phyloP scores from a whole-genome alignment of 2,113 vertebrate species.

The Cathartes aura region DNA sequence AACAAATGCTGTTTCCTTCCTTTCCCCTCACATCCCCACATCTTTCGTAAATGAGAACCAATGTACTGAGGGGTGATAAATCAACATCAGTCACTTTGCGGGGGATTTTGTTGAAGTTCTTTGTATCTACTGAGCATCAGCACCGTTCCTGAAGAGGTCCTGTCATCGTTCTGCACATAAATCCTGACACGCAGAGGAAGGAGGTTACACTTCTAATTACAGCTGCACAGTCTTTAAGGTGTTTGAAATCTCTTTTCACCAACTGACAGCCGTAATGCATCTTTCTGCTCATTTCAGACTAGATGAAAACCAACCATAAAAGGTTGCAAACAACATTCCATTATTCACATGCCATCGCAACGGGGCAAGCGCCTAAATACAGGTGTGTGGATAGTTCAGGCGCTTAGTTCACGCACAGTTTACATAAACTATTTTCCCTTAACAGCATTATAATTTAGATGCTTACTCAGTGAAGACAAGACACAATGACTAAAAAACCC shows the following conservation, averaged over 20 bases:
- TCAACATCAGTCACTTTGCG: not conserved
- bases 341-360: not conserved
- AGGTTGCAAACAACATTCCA: not conserved
- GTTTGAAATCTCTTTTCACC: not conserved
- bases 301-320: not conserved
- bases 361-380: not conserved
- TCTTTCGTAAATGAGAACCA: not conserved
- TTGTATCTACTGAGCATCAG: not conserved
- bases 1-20: not conserved
- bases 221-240: not conserved
- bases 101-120: not conserved
- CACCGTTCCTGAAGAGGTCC: not conserved
- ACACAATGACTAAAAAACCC: not conserved
- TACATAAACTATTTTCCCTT: not conserved
- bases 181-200: not conserved
- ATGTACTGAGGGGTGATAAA: not conserved
- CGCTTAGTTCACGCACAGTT: not conserved
- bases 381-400: not conserved
- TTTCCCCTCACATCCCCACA: not conserved
- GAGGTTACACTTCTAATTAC: slow-evolving; percentile 32
- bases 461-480: not conserved
- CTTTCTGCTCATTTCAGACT: not conserved
- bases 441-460: not conserved
- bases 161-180: not conserved
- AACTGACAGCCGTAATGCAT: not conserved